phyloP scores from a whole-genome alignment of 2,888 invertebrate species.

The Spisula solida region DNA sequence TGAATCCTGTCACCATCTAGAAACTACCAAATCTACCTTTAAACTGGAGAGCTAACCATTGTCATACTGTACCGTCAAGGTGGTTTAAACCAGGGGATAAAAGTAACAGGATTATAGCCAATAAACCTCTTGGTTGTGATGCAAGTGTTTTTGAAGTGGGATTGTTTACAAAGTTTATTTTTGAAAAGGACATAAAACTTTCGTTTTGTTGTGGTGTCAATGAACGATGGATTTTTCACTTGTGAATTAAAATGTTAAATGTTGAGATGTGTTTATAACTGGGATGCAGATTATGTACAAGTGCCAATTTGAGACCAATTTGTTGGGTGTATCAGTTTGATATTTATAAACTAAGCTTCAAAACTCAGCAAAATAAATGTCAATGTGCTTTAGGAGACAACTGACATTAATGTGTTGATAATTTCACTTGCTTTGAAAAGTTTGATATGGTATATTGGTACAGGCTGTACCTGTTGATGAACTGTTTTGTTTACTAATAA shows the following conservation, averaged over 20 bases:
- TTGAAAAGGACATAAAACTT: neutral
- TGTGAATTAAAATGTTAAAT: neutral
- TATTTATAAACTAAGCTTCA: neutral
- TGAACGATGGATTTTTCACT: neutral
- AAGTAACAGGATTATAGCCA: neutral
- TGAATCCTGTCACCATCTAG: neutral
- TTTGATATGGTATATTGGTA: neutral
- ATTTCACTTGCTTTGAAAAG: neutral
- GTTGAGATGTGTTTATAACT: neutral
- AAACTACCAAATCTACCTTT: neutral
- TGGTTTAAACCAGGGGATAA: neutral
- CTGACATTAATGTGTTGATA: neutral
- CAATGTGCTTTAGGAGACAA: neutral
- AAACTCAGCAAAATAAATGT: conserved; percentile 1
- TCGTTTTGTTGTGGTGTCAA: neutral
- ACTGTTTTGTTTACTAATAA: neutral
- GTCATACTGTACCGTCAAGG: neutral
- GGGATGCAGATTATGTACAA: neutral
- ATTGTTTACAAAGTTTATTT: neutral
- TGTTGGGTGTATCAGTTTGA: neutral
- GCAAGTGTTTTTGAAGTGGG: neutral
- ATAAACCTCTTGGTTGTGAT: neutral
- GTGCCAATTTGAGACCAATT: neutral
- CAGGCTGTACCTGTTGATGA: neutral
- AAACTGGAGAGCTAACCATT: neutral